Evolutionary conservation across 2,888 invertebrate genomes (phyloP).

Genomic region (Lamellibrachia columna): DNA sequence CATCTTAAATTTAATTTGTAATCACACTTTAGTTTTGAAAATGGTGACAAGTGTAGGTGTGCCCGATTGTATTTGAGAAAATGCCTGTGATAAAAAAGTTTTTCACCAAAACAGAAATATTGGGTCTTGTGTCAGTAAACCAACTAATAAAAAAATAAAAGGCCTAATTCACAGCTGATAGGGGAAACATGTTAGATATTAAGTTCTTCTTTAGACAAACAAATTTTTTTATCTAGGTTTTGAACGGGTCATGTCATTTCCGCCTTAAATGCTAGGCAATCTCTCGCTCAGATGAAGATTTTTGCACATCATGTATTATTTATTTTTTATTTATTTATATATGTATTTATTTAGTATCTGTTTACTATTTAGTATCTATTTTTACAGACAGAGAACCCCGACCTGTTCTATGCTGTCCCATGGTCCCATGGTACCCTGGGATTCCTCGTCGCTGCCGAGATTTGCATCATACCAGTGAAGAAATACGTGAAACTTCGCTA

Average conservation of each 20-base stretch:
- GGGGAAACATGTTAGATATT: background rate
- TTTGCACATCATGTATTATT: background rate
- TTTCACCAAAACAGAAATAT: too few relatives aligned
- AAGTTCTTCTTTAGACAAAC: constrained; percentile 4
- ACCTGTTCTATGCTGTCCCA: constrained; percentile 81
- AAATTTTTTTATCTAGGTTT: background rate
- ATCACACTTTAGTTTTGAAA: too few relatives aligned
- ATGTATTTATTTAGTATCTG: background rate
- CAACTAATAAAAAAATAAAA: too few relatives aligned
- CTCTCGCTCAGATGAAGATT: too few relatives aligned
- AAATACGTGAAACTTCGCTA: constrained; percentile 64
- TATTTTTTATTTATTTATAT: background rate
- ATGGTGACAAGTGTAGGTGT: too few relatives aligned
- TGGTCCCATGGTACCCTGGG: constrained; percentile 89
- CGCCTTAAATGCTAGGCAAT: too few relatives aligned
- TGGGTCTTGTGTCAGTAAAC: too few relatives aligned
- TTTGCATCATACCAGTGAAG: constrained; percentile 79
- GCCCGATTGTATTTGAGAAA: too few relatives aligned
- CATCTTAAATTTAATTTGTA: too few relatives aligned
- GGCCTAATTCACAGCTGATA: too few relatives aligned
- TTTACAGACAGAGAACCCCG: constrained; percentile 74
- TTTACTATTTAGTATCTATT: background rate
- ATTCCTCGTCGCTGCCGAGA: constrained; percentile 77
- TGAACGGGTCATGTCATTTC: background rate
- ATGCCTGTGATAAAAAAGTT: too few relatives aligned